Percentiles rank a stretch among this genome's conserved stretches.
These are phyloP conservation scores for Brienomyrus brachyistius DNA, from an alignment of 2,113 vertebrate species.

Conservation along the genomic window DNA sequence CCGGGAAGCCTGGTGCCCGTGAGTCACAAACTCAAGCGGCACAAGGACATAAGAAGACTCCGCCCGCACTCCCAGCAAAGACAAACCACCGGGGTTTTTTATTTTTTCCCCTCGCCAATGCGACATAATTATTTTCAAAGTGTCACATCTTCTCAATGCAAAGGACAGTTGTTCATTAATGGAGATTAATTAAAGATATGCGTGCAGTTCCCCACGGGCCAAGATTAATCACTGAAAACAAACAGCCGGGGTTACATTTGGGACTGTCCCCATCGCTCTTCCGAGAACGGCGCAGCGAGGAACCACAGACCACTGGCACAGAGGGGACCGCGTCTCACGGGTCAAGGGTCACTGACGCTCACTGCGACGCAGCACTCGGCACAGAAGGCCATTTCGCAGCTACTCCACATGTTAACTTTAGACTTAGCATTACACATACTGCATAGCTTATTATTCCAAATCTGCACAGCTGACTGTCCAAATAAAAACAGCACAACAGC, in stretches of 20 bases:
- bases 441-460: not conserved
- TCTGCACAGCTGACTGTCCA: not conserved
- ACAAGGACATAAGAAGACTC: not conserved
- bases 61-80: not conserved
- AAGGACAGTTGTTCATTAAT: constrained; percentile 21
- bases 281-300: not conserved
- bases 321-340: not conserved
- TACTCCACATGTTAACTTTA: not conserved
- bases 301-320: not conserved
- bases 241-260: not conserved
- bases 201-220: not conserved
- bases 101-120: not conserved
- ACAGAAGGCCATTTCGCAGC: not conserved
- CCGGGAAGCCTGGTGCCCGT: not conserved
- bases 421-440: not conserved
- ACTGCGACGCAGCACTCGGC: not conserved
- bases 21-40: not conserved
- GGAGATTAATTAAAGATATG: constrained; percentile 24
- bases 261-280: not conserved
- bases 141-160: constrained; percentile 3
- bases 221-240: constrained; percentile 15
- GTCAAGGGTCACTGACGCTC: not conserved
- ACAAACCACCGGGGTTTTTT: not conserved
- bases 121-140: constrained; percentile 22
- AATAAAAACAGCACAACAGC: not conserved